Evolutionary conservation across 2,888 invertebrate species (phyloP).

Genomic region (Hirtodrosophila confusa): DNA sequence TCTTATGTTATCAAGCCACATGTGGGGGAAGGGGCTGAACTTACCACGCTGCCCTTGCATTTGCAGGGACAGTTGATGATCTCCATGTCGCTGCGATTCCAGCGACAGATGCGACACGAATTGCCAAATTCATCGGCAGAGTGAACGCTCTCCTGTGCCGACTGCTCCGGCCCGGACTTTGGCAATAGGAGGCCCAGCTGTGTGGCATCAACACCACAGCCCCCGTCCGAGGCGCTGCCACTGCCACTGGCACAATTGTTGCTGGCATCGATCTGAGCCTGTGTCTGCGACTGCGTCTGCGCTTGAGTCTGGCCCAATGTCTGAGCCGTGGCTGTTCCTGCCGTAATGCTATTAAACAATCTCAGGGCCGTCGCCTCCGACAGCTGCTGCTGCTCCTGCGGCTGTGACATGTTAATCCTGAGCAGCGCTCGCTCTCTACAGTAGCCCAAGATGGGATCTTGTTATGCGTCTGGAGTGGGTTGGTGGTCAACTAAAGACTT

Average conservation of each 20-base stretch:
- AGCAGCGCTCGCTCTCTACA: slow-evolving; percentile 4
- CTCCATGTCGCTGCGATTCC: slow-evolving; percentile 76
- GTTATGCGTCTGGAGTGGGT: slow-evolving; percentile 1
- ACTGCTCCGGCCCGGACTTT: neutral
- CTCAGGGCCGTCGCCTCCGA: slow-evolving; percentile 71
- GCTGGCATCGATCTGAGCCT: neutral
- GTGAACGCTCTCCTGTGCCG: slow-evolving; percentile 59
- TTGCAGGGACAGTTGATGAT: slow-evolving; percentile 81
- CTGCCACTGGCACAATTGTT: neutral
- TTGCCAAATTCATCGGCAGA: slow-evolving; percentile 77
- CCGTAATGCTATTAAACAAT: slow-evolving; percentile 63
- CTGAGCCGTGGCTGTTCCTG: slow-evolving; percentile 1
- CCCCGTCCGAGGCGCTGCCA: slow-evolving; percentile 1
- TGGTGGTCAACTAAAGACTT: slow-evolving; percentile 19
- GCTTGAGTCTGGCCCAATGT: neutral
- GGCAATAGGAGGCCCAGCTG: slow-evolving; percentile 8
- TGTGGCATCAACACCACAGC: slow-evolving; percentile 5
- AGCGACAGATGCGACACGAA: slow-evolving; percentile 83
- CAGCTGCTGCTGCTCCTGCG: slow-evolving; percentile 27
- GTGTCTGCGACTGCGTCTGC: slow-evolving; percentile 1
- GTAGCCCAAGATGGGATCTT: slow-evolving; percentile 8
- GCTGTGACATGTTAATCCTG: slow-evolving; percentile 45
- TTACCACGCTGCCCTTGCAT: slow-evolving; percentile 83
- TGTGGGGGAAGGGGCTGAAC: neutral
- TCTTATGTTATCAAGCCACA: neutral